Conservation (phyloP, 2,888 invertebrate species). For the Eristalinus aeneus region DNA sequence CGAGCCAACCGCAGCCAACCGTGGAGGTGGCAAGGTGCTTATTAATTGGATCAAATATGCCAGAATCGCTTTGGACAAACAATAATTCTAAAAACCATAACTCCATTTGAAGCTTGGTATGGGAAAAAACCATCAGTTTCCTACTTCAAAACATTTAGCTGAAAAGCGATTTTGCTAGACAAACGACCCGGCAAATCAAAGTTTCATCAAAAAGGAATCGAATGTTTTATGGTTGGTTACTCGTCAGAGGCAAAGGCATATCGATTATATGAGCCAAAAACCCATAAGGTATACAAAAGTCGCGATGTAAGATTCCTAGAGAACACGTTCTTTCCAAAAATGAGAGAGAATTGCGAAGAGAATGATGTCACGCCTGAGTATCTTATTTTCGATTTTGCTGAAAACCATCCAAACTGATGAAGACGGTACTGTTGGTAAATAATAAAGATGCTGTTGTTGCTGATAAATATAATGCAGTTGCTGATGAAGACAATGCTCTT, state of each 20-base stretch:
- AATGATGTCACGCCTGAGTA: not conserved
- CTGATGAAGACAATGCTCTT: no score
- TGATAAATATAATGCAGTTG: no score
- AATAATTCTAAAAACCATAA: not conserved
- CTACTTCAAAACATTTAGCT: not conserved
- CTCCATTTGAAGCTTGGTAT: not conserved
- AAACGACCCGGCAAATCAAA: no score
- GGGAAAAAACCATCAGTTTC: not conserved
- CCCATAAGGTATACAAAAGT: slow-evolving; percentile 21
- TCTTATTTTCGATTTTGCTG: not conserved
- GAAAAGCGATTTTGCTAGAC: not conserved
- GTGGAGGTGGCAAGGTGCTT: slow-evolving; percentile 72
- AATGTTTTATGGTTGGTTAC: not conserved
- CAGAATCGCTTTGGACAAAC: slow-evolving; percentile 62
- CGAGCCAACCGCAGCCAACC: slow-evolving; percentile 33
- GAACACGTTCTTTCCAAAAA: not conserved
- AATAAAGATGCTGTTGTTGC: slow-evolving; percentile 10
- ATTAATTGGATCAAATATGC: slow-evolving; percentile 68
- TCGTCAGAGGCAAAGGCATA: slow-evolving; percentile 9
- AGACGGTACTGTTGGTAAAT: not conserved
- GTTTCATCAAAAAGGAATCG: no score
- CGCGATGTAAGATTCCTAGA: slow-evolving; percentile 13
- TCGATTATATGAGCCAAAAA: slow-evolving; percentile 18
- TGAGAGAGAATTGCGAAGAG: not conserved
- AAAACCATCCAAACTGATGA: not conserved